A percentile compares a stretch with the other conserved stretches of the same genome.
Evolutionary conservation across 2,888 invertebrate species (phyloP).

Genomic region (Tyria jacobaeae): DNA sequence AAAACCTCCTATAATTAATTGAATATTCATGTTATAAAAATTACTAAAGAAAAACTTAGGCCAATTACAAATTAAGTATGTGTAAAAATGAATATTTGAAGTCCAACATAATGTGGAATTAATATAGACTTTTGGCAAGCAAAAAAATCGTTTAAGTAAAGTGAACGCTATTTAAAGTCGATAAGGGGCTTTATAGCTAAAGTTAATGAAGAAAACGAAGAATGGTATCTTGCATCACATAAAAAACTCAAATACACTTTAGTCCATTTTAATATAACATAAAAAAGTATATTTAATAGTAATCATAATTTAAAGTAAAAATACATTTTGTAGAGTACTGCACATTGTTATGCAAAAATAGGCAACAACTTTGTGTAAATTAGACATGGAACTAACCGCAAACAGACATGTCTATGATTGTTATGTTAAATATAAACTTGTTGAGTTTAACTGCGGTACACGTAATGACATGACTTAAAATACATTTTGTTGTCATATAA

Average conservation of each 20-base stretch:
- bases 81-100: too few relatives aligned
- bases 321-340: slow-evolving; percentile 1
- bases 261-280: background rate
- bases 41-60: too few relatives aligned
- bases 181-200: too few relatives aligned
- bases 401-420: slow-evolving; percentile 34
- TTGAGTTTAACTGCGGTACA: slow-evolving; percentile 16
- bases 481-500: slow-evolving; percentile 6
- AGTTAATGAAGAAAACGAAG: too few relatives aligned
- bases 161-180: too few relatives aligned
- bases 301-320: slow-evolving; percentile 14
- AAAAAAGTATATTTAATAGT: background rate
- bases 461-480: slow-evolving; percentile 15
- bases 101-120: too few relatives aligned
- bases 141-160: too few relatives aligned
- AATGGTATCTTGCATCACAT: too few relatives aligned
- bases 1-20: too few relatives aligned
- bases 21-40: too few relatives aligned
- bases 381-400: slow-evolving; percentile 36
- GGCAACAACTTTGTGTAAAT: slow-evolving; percentile 16
- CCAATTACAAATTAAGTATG: too few relatives aligned
- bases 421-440: slow-evolving; percentile 28
- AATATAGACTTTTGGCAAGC: too few relatives aligned
- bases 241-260: background rate
- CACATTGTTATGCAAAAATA: slow-evolving; percentile 30